phyloP scores from a whole-genome alignment of 2,113 vertebrate species.

The Hemibagrus wyckioides region DNA sequence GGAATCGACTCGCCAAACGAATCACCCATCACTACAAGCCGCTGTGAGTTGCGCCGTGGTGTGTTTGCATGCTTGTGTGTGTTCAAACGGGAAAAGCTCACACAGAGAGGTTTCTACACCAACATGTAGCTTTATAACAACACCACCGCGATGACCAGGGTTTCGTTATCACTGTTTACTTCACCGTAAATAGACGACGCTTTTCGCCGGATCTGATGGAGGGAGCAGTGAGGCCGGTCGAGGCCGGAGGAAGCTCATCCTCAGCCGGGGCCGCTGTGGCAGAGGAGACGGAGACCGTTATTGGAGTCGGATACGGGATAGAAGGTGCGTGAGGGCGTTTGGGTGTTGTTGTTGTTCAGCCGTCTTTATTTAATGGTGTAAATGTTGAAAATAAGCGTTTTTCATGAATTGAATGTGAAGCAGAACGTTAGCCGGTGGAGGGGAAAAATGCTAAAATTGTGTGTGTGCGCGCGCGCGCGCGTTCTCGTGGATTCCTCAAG shows the following conservation, averaged over 20 bases:
- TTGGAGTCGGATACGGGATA: constrained; percentile 49
- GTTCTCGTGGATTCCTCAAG: not conserved
- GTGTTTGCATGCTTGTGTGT: not conserved
- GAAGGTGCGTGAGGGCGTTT: constrained; percentile 43
- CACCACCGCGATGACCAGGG: not conserved
- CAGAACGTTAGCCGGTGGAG: not conserved
- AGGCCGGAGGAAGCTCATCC: constrained; percentile 42
- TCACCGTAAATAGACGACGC: constrained; percentile 5
- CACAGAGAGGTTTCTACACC: not conserved
- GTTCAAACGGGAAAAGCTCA: not conserved
- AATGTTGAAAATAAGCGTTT: not conserved
- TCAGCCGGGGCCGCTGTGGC: constrained; percentile 41
- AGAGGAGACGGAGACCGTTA: constrained; percentile 54
- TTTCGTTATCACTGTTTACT: not conserved
- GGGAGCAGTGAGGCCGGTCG: constrained; percentile 38
- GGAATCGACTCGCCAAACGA: not conserved
- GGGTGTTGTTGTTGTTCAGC: too few species aligned
- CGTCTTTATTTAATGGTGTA: not conserved
- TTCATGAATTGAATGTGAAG: not conserved
- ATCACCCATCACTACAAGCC: not conserved
- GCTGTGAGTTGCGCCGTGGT: not conserved
- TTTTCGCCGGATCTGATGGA: constrained; percentile 43
- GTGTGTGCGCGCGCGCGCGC: not conserved
- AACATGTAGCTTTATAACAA: constrained; percentile 31
- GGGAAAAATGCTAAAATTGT: not conserved